A percentile compares a stretch with the other conserved stretches of the same genome.
Evolutionary conservation across 2,888 invertebrate genomes (phyloP).

Genomic region (Cheiracanthium punctorium): DNA sequence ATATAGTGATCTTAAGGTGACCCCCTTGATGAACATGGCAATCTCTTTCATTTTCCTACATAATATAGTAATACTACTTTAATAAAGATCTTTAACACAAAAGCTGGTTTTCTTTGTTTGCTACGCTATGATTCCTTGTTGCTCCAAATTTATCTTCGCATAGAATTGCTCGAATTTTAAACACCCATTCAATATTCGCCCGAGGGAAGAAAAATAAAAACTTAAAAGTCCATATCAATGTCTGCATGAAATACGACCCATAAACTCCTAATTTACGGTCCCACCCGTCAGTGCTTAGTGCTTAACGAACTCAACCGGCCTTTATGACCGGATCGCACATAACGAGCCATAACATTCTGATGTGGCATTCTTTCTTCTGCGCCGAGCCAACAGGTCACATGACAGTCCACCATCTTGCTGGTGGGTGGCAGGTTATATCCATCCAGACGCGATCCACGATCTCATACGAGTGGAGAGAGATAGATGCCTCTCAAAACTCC

Average conservation of each 20-base stretch:
- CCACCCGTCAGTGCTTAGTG: background rate
- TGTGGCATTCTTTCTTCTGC: background rate
- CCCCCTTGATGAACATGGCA: too few species aligned
- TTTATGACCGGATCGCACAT: background rate
- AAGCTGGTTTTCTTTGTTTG: too few species aligned
- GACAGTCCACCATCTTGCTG: background rate
- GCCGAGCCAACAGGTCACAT: background rate
- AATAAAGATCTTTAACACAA: too few species aligned
- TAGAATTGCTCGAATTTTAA: too few species aligned
- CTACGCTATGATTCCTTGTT: too few species aligned
- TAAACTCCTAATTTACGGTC: slow-evolving; percentile 1
- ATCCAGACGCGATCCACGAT: background rate
- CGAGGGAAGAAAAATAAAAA: too few species aligned
- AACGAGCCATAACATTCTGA: slow-evolving; percentile 3
- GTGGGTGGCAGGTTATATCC: background rate
- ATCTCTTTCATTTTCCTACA: too few species aligned
- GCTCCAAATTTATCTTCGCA: too few species aligned
- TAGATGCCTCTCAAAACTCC: background rate
- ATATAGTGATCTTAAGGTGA: too few species aligned
- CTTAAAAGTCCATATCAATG: too few species aligned
- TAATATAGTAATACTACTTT: too few species aligned
- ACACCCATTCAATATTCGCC: too few species aligned
- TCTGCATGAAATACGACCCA: background rate
- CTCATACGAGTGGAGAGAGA: background rate
- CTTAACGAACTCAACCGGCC: background rate